Evolutionary conservation across 2,113 vertebrate species (phyloP), one percentile per base, ranked within the genome.

Genomic region (Felis chaus): DNA sequence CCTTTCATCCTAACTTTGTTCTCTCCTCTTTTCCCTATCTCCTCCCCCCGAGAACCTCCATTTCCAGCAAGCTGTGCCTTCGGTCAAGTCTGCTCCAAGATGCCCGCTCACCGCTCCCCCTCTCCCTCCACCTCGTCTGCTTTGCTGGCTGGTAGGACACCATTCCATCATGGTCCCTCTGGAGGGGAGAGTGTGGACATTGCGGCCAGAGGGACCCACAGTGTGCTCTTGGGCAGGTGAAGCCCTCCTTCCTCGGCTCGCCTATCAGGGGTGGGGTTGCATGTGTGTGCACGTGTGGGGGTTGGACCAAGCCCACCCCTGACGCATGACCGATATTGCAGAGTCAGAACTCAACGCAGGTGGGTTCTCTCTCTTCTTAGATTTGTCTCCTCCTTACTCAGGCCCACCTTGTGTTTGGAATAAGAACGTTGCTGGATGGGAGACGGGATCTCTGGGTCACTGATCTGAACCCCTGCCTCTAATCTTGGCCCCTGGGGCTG

Each of bases 251-350:
- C 11, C 12, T 65, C 4, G 5, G 31, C 81, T 83, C 50, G 23
- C 15, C 31, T 74, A 0, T 16, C 10, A 69, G 41, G n/a, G 21
- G 7, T 57, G 57, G 23, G 84, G 18, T 18, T 7, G 41, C 3
- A 9, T 31, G 14, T 8, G 1, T 33, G 36, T 8, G 27, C 5
- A 9, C 4, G 2, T 6, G 25, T 7, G 4, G 4, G n/a, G 45
- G 9, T 25, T n/a, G 27, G 55, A 63, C 25, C 14, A 27, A 69
- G 76, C 19, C 68, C 36, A 68, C 33, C 50, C 33, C 31, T 16
- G 45, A 11, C 7, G 7, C 9, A 16, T 2, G 68, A 36, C 73
- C n/a, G 79, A 50, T 1, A 2, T 1, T 1, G 7, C 9, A 31
- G 11, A 21, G 63, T 23, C 23, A 7, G 11, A 5, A 27, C 16